Evolutionary conservation across 2,797 vertebrate genomes (phyloP).

Genomic region (Bucorvus abyssinicus): DNA sequence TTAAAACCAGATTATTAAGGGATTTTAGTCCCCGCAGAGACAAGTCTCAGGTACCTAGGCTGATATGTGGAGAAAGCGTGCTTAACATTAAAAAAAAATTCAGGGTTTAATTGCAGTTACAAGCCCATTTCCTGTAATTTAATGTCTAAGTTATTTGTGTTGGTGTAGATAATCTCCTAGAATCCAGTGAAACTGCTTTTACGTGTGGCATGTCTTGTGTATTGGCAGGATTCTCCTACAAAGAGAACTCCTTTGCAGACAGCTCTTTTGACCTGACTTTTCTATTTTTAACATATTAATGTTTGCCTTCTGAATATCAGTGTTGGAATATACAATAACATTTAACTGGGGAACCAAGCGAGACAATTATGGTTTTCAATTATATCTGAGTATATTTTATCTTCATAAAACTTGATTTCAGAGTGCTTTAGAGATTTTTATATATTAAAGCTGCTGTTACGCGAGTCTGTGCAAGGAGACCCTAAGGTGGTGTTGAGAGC

Average conservation of each 20-base stretch:
- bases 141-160: neutral
- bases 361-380: neutral
- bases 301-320: neutral
- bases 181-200: neutral
- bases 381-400: neutral
- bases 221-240: neutral
- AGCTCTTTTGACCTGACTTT: neutral
- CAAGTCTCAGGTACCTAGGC: neutral
- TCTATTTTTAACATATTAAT: neutral
- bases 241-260: neutral
- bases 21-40: neutral
- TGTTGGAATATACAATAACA: neutral
- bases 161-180: neutral
- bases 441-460: neutral
- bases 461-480: neutral
- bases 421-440: neutral
- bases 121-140: neutral
- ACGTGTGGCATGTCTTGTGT: neutral
- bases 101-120: neutral
- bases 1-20: conserved; percentile 8
- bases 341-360: neutral
- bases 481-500: neutral
- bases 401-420: neutral
- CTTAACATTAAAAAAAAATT: neutral
- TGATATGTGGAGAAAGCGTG: neutral